A percentile compares a stretch with the other conserved stretches of the same genome.
Evolutionary conservation across 2,797 vertebrate genomes (phyloP).

Genomic region (Scolopax bukidnonensis): DNA sequence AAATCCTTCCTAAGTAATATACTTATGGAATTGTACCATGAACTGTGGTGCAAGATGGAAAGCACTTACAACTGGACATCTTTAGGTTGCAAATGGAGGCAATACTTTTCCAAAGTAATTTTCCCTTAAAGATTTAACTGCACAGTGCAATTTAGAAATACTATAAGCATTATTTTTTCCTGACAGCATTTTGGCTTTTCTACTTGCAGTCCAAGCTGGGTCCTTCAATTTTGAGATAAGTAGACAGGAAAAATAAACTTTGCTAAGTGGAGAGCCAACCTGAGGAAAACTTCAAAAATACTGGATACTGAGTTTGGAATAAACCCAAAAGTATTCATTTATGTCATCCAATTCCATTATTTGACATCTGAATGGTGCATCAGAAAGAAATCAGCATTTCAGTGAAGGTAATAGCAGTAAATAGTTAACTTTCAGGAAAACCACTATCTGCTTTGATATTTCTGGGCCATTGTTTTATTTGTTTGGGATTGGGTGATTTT

Average conservation of each 20-base stretch:
- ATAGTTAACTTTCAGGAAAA: not conserved
- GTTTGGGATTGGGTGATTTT: not conserved
- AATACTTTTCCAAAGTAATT: not conserved
- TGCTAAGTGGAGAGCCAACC: not conserved
- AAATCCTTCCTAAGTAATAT: not conserved
- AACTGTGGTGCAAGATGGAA: not conserved
- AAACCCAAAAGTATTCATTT: not conserved
- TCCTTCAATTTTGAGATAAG: not conserved
- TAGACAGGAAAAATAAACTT: not conserved
- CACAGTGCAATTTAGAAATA: not conserved
- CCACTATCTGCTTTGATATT: not conserved
- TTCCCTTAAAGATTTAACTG: not conserved
- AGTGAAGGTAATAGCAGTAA: not conserved
- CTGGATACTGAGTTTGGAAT: not conserved
- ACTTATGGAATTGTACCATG: fast-evolving
- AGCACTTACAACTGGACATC: not conserved
- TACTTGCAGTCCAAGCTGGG: not conserved
- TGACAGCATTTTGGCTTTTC: not conserved
- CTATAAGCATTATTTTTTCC: not conserved
- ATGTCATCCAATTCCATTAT: not conserved
- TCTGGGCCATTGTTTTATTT: not conserved
- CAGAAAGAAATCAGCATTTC: not conserved
- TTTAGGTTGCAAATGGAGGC: not conserved
- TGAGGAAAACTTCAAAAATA: not conserved
- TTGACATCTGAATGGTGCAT: not conserved